A percentile compares a stretch with the other conserved stretches of the same genome.
phyloP scores from a whole-genome alignment of 2,797 vertebrate species.

The Monodelphis domestica region DNA sequence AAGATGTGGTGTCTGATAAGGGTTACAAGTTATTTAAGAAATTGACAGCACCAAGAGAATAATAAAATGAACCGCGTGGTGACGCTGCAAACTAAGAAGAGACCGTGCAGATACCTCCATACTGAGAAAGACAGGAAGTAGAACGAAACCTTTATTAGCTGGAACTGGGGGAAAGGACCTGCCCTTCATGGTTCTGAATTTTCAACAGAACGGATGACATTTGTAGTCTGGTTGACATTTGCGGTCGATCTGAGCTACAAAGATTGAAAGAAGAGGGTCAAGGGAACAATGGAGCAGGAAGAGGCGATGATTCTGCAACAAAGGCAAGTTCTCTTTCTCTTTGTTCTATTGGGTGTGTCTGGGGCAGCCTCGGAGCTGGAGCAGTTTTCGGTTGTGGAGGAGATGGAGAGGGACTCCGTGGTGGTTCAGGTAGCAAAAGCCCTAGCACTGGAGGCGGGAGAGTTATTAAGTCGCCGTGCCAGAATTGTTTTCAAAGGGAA shows the following conservation, averaged over 20 bases:
- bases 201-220: neutral
- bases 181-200: neutral
- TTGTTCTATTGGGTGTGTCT: conserved; percentile 72
- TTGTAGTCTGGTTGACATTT: neutral
- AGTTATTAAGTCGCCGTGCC: conserved; percentile 75
- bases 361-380: conserved; percentile 61
- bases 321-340: conserved; percentile 81
- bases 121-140: neutral
- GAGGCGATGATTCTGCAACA: conserved; percentile 45
- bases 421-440: conserved; percentile 82
- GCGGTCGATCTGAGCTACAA: neutral
- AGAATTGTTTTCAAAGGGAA: conserved; percentile 79
- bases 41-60: neutral
- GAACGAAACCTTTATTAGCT: neutral
- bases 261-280: conserved; percentile 37
- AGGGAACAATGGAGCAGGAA: conserved; percentile 52
- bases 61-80: neutral
- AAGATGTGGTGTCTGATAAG: neutral
- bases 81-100: neutral
- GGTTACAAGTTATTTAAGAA: neutral
- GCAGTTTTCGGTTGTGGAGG: conserved; percentile 82
- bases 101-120: too few relatives aligned
- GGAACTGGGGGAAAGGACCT: neutral
- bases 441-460: conserved; percentile 76
- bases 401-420: conserved; percentile 81